Evolutionary conservation across 2,113 vertebrate species (phyloP).

Genomic region (Sardina pilchardus): DNA sequence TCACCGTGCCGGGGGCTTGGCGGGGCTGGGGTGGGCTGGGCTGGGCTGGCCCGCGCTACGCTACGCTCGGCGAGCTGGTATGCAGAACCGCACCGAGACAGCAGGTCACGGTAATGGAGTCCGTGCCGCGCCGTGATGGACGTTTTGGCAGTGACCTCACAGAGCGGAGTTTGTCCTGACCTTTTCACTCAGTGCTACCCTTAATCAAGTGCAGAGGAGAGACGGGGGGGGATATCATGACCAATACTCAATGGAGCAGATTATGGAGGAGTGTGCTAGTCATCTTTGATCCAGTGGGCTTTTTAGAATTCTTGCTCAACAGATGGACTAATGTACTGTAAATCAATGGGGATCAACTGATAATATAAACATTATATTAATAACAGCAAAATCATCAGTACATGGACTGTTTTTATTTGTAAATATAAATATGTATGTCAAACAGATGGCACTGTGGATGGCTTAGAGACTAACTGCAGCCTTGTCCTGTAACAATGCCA

Average conservation of each 20-base stretch:
- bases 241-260: neutral
- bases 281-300: neutral
- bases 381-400: neutral
- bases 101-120: neutral
- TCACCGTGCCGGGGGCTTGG: slow-evolving; percentile 50
- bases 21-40: slow-evolving; percentile 42
- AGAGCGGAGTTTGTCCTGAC: neutral
- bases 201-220: neutral
- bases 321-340: neutral
- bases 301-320: neutral
- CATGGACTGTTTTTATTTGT: neutral
- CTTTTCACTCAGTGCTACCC: neutral
- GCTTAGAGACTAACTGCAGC: neutral
- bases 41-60: slow-evolving; percentile 23
- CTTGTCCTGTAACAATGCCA: neutral
- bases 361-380: neutral
- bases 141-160: neutral
- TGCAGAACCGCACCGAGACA: neutral
- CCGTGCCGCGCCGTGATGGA: neutral
- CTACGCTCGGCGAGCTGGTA: slow-evolving; percentile 48
- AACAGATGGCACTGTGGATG: neutral
- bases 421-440: neutral
- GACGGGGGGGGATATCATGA: neutral
- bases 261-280: neutral
- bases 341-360: neutral